Conservation (phyloP, 2,888 invertebrate species). For the Hetaerina titia region DNA sequence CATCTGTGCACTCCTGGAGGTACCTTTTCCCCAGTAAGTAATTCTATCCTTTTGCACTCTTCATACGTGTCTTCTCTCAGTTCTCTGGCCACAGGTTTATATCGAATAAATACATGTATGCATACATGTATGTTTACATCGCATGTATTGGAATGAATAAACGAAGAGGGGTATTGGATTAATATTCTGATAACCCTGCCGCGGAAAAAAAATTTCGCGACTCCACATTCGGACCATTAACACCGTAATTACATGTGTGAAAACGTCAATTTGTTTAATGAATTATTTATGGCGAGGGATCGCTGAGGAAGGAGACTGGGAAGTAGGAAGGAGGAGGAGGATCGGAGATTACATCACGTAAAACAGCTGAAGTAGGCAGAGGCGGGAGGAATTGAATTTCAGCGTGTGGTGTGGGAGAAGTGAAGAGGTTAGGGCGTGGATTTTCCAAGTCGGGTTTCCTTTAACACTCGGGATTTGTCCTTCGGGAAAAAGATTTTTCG, state of each 20-base stretch:
- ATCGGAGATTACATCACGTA: neutral
- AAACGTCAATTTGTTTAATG: conserved; percentile 39
- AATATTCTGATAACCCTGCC: neutral
- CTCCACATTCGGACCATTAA: conserved; percentile 17
- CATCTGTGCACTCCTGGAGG: too few species aligned
- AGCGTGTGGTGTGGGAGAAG: neutral
- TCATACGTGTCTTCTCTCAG: neutral
- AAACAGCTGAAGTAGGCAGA: neutral
- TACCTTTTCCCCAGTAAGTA: too few species aligned
- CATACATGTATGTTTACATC: too few species aligned
- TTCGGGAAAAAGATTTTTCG: neutral
- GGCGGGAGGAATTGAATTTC: neutral
- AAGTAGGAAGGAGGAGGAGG: neutral
- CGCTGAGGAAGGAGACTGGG: neutral
- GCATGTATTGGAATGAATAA: too few species aligned
- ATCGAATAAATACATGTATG: too few species aligned
- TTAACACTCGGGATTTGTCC: neutral
- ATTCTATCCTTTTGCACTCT: neutral
- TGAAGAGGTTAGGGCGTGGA: neutral
- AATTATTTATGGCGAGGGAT: conserved; percentile 4
- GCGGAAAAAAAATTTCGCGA: neutral
- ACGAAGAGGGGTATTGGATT: neutral
- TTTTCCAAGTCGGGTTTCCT: neutral
- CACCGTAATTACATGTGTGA: neutral
- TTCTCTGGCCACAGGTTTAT: neutral